Percentiles rank a stretch among this genome's conserved stretches.
These are phyloP conservation scores for Pseudorhiza aurosa DNA, from an alignment of 30 jellyfish, hydroid and myxozoan genomes.

Conservation along the genomic window DNA sequence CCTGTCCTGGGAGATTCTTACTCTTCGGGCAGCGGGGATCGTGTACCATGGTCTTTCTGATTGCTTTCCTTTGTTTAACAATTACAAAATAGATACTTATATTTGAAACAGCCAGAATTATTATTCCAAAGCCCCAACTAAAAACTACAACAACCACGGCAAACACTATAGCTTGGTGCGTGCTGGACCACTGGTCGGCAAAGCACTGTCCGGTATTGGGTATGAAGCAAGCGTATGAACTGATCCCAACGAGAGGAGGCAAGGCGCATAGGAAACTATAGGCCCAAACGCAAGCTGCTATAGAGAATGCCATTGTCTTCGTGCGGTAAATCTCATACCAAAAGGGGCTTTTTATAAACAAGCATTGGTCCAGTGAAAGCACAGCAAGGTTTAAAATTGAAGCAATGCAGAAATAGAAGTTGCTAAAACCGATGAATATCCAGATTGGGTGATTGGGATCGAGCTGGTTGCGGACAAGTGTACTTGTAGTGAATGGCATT, in stretches of 20 bases:
- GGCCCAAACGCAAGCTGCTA: conserved; percentile 24
- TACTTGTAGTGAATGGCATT: conserved; percentile 29
- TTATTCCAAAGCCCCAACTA: conserved; percentile 48
- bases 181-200: conserved; percentile 43
- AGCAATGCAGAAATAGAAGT: conserved; percentile 57
- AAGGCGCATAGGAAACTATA: conserved; percentile 40
- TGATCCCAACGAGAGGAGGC: conserved; percentile 63
- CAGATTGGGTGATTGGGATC: not conserved
- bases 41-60: conserved; percentile 32
- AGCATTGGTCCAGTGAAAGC: conserved; percentile 40
- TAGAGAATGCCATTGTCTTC: not conserved
- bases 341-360: conserved; percentile 27
- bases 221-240: conserved; percentile 53
- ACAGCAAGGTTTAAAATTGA: conserved; percentile 39
- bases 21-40: conserved; percentile 2
- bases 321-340: conserved; percentile 27
- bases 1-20: too few species aligned
- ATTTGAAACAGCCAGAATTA: conserved; percentile 10
- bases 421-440: conserved; percentile 26
- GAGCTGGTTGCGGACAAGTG: not conserved
- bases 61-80: conserved; percentile 32
- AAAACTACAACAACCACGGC: conserved; percentile 34
- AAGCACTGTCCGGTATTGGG: conserved; percentile 53
- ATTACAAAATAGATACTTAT: conserved; percentile 4
- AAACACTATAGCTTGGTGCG: conserved; percentile 25